Evolutionary conservation across 2,113 vertebrate species (phyloP).

Genomic region (Aegotheles bennettii): DNA sequence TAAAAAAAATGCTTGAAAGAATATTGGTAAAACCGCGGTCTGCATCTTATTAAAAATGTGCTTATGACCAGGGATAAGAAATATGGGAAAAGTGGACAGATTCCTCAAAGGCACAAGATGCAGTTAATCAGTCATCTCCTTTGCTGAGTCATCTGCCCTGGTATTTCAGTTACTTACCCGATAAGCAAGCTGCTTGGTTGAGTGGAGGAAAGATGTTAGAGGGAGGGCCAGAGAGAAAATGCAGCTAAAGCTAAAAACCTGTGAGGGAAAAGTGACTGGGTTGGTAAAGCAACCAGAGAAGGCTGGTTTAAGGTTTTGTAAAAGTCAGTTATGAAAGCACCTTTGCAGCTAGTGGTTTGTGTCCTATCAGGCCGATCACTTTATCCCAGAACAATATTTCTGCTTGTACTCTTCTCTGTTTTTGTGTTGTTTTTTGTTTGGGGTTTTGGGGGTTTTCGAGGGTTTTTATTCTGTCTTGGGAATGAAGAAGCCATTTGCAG

Average conservation of each 20-base stretch:
- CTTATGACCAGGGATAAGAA: neutral
- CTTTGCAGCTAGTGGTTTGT: neutral
- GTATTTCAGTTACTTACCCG: neutral
- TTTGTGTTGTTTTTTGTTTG: neutral
- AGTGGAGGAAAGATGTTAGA: neutral
- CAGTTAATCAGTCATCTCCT: neutral
- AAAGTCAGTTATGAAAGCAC: neutral
- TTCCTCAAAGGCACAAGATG: neutral
- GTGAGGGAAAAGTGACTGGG: neutral
- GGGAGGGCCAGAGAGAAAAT: neutral
- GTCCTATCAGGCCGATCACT: neutral
- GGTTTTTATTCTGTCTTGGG: neutral
- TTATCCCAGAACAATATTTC: neutral
- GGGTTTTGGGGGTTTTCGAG: neutral
- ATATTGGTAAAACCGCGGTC: neutral
- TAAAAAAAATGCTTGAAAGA: neutral
- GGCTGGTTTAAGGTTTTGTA: neutral
- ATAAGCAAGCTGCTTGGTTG: fast-evolving
- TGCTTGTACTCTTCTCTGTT: neutral
- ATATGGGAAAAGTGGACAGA: neutral
- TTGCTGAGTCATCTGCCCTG: neutral
- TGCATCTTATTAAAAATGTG: neutral
- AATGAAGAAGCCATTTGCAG: neutral
- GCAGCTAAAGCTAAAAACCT: neutral
- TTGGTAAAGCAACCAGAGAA: neutral